phyloP scores from a whole-genome alignment of 2,113 vertebrate genomes.

The Myrmecophaga tridactyla region DNA sequence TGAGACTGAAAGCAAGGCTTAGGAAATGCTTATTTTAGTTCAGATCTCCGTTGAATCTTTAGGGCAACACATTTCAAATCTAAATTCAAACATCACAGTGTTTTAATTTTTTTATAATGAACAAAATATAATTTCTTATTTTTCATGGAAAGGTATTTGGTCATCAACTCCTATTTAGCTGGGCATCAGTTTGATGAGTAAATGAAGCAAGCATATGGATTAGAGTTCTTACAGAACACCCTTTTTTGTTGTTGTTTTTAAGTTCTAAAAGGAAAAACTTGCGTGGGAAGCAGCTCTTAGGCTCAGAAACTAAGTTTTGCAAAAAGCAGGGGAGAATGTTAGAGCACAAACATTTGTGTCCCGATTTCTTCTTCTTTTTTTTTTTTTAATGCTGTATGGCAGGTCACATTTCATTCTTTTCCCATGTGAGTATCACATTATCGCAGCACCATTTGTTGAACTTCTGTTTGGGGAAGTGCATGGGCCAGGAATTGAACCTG shows the following conservation, averaged over 20 bases:
- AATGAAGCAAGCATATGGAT: background rate
- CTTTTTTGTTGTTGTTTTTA: background rate
- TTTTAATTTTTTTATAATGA: constrained; percentile 6
- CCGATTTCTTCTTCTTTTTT: too few species aligned
- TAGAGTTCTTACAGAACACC: constrained; percentile 25
- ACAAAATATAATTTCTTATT: background rate
- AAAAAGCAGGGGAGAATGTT: background rate
- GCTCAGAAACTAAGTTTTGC: background rate
- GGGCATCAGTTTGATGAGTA: background rate
- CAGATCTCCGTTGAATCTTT: background rate
- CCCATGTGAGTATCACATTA: too few species aligned
- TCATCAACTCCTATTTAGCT: background rate
- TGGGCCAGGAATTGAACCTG: too few species aligned
- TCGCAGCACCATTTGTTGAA: too few species aligned
- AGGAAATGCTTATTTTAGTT: background rate
- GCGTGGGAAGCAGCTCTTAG: background rate
- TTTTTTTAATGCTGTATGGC: too few species aligned
- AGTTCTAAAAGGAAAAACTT: background rate
- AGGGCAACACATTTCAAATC: background rate
- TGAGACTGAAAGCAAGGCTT: background rate
- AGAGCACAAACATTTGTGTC: background rate
- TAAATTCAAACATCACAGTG: background rate
- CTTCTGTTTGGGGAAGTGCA: too few species aligned
- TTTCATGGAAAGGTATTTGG: background rate
- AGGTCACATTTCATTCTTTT: too few species aligned